Evolutionary conservation across 2,113 vertebrate species (phyloP).

Genomic region (Pristiophorus japonicus): DNA sequence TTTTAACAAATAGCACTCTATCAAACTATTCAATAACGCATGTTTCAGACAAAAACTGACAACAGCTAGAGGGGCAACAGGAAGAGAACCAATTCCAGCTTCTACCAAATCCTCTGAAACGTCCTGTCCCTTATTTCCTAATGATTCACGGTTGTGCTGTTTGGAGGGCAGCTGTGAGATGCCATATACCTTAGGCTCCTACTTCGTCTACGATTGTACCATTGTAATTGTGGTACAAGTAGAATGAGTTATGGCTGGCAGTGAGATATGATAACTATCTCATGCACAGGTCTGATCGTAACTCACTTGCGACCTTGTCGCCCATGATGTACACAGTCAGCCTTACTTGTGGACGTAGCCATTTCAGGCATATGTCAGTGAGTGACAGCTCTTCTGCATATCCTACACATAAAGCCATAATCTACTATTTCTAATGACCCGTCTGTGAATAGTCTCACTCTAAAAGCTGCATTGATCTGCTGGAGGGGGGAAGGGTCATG

Average conservation of each 20-base stretch:
- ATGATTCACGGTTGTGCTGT: neutral
- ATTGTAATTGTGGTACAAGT: neutral
- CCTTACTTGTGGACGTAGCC: neutral
- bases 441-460: conserved; percentile 64
- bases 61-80: neutral
- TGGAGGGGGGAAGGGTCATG: conserved; percentile 49
- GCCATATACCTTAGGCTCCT: neutral
- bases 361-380: neutral
- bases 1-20: neutral
- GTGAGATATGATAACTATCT: neutral
- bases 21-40: neutral
- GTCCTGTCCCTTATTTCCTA: neutral
- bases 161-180: neutral
- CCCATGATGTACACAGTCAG: neutral
- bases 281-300: neutral
- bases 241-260: conserved; percentile 6
- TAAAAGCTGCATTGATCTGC: conserved; percentile 68
- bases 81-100: neutral
- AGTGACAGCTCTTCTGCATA: neutral
- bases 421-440: conserved; percentile 15
- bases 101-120: neutral
- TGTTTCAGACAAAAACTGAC: neutral
- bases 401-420: neutral
- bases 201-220: neutral
- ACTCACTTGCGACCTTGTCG: neutral